Base-by-base conservation (phyloP, 37 sponge, comb jelly and placozoan genomes). In the Amphimedon queenslandica region DNA sequence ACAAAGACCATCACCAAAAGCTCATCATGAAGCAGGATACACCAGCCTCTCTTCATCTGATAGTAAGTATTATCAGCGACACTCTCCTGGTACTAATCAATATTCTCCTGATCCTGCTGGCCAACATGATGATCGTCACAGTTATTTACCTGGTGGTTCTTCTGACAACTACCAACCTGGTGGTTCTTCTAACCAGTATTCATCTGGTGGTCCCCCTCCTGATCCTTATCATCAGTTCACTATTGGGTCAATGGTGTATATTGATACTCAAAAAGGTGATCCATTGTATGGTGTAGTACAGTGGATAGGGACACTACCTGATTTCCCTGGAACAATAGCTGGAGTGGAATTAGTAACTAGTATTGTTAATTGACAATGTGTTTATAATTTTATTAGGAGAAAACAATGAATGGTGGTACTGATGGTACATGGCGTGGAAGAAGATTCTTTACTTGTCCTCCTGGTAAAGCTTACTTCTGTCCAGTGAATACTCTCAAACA, bases 271-370 rank as follows among this genome's bases (percentile, higher is more conserved):
- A n/a, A 29, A 16, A 6, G 28, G 36, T 31, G 39, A 37, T 23
- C 70, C 70, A 0, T 6, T 42, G 25, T 67, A 18, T 58, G 72
- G 86, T 11, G 56, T 30, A 20, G 73, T 85, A 28, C 58, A 61
- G 2, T 85, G 79, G 86, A 73, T 79, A 36, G 86, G 86, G 13
- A 41, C 2, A 0, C 16, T 85, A 21, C 79, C 86, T 34, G 64
- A 35, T 30, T 47, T 43, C 18, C 25, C 35, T 10, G 55, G 40
- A 25, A n/a, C 4, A 5, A 43, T 85, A 28, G 80, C 86, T 67
- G 86, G 86, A 73, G 42, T 85, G 1, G 86, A 80, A 75, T 36
- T 80, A 70, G 87, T 86, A 61, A 71, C 77, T 42, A 18, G 11
- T 16, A 1, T n/a, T 20, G 16, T n/a, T 37, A 3, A 55, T 47